Percentiles rank a stretch among this genome's conserved stretches.
Conservation (phyloP, 2,888 invertebrate genomes). For the Lasius fuliginosus region DNA sequence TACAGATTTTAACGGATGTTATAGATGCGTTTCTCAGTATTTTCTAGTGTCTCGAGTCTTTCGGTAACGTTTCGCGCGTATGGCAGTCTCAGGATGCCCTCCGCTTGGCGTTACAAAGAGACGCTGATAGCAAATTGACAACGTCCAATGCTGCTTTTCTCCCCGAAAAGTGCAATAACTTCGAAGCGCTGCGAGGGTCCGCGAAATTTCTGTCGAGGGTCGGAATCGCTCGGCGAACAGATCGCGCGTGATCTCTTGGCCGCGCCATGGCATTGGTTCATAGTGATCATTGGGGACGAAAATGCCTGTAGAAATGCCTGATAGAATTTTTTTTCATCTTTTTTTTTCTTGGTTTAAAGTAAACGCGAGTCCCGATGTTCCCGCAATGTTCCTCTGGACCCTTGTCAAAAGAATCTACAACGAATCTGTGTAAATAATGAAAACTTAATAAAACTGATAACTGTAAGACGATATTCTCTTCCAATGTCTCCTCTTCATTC, state of each 20-base stretch:
- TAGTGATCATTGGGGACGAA: constrained; percentile 83
- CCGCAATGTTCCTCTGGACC: constrained; percentile 85
- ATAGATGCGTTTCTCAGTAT: constrained; percentile 1
- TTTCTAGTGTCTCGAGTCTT: neutral
- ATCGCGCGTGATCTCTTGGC: constrained; percentile 62
- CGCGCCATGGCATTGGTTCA: constrained; percentile 83
- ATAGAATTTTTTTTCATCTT: constrained; percentile 49
- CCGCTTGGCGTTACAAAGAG: too few species aligned
- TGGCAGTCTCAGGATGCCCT: neutral
- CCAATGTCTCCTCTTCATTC: neutral
- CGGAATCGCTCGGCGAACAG: constrained; percentile 63
- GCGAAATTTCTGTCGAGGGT: constrained; percentile 65
- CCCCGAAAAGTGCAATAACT: constrained; percentile 64
- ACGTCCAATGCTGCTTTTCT: neutral
- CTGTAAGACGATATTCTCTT: constrained; percentile 47
- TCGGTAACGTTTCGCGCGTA: neutral
- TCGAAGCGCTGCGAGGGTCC: constrained; percentile 47
- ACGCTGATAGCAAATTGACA: neutral
- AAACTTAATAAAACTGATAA: constrained; percentile 80
- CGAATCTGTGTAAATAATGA: constrained; percentile 82
- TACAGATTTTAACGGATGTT: neutral
- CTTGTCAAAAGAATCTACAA: constrained; percentile 80
- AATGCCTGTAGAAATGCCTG: constrained; percentile 78
- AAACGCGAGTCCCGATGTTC: constrained; percentile 70
- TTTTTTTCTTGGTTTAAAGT: constrained; percentile 42